These are phyloP conservation scores for Drosophila mauritiana DNA, from an alignment of 1,140 invertebrate genomes.

Conservation along the genomic window DNA sequence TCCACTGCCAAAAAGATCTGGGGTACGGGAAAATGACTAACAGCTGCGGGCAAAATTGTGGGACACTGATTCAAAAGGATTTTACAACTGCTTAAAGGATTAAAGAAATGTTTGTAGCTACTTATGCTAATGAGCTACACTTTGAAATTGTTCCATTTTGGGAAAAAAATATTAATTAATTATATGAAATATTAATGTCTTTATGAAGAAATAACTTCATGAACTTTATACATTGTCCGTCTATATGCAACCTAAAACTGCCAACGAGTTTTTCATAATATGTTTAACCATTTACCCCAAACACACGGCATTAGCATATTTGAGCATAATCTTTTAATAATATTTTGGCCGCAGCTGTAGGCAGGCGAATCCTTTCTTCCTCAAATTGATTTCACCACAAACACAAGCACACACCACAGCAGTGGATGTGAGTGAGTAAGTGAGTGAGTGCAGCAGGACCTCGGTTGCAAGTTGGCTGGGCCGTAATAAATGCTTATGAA, in stretches of 20 bases:
- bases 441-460: conserved; percentile 28
- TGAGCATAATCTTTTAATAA: not conserved
- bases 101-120: not conserved
- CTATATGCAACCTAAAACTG: too few species aligned
- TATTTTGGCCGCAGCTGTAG: conserved; percentile 9
- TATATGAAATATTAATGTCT: too few species aligned
- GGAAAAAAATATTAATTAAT: too few species aligned
- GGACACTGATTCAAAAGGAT: not conserved
- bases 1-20: conserved; percentile 18
- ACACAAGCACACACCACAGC: conserved; percentile 5
- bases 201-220: too few species aligned
- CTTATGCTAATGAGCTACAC: too few species aligned
- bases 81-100: not conserved
- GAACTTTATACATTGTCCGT: too few species aligned
- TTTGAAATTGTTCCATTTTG: too few species aligned
- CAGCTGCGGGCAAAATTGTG: conserved; percentile 4
- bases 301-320: not conserved
- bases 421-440: not conserved
- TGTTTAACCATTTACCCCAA: too few species aligned
- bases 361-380: not conserved
- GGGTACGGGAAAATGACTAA: conserved; percentile 8
- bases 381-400: conserved; percentile 59
- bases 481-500: conserved; percentile 82
- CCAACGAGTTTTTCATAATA: too few species aligned
- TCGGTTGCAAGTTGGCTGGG: conserved; percentile 35